phyloP scores from a whole-genome alignment of 2,113 vertebrate genomes.

The Myrmophylax atrothorax region DNA sequence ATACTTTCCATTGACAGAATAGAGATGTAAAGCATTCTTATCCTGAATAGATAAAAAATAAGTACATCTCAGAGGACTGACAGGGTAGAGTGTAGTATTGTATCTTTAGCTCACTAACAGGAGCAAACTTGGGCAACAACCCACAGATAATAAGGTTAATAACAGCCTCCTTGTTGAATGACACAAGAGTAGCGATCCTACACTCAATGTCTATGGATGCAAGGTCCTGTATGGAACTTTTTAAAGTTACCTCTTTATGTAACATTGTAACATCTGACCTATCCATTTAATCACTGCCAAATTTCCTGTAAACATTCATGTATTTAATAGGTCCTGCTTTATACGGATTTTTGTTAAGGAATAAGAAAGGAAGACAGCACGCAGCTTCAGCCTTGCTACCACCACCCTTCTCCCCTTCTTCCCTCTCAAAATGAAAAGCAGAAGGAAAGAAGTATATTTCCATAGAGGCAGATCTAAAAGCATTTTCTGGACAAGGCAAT shows the following conservation, averaged over 20 bases:
- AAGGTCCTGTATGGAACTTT: neutral
- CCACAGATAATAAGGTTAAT: neutral
- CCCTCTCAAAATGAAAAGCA: neutral
- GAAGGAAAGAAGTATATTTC: neutral
- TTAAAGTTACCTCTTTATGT: neutral
- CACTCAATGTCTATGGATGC: neutral
- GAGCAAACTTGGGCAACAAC: neutral
- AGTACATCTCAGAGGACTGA: neutral
- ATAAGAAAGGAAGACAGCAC: neutral
- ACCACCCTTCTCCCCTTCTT: neutral
- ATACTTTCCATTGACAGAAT: slow-evolving; percentile 93
- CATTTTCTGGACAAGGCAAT: neutral
- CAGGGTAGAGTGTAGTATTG: neutral
- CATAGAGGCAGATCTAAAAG: neutral
- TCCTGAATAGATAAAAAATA: slow-evolving; percentile 78
- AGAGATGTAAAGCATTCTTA: slow-evolving; percentile 93
- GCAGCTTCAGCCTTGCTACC: neutral
- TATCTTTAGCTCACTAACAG: neutral
- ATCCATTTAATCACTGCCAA: neutral
- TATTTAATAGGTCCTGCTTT: neutral
- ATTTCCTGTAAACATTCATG: neutral
- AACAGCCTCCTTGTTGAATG: neutral
- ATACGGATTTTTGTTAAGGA: neutral
- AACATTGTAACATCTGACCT: neutral
- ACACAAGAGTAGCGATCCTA: neutral